Evolutionary conservation across 2,797 vertebrate genomes (phyloP).

Genomic region (Otolemur crassicaudatus): DNA sequence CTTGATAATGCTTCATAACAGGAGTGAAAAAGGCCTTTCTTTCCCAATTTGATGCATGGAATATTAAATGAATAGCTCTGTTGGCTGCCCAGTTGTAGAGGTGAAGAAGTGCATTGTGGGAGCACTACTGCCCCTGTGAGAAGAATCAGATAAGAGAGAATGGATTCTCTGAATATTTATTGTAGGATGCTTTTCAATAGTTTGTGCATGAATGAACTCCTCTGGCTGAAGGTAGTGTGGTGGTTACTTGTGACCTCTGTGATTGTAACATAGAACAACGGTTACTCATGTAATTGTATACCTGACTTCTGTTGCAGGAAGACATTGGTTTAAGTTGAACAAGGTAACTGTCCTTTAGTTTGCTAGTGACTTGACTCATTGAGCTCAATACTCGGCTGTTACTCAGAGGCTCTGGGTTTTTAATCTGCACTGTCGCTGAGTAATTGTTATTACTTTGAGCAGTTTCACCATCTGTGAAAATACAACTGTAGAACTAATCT

Average conservation of each 20-base stretch:
- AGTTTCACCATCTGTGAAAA: not conserved
- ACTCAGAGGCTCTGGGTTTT: not conserved
- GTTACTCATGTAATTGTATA: not conserved
- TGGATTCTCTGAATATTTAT: not conserved
- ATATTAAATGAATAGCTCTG: not conserved
- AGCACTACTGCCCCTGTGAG: not conserved
- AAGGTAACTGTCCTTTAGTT: not conserved
- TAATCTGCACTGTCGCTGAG: not conserved
- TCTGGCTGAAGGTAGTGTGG: not conserved
- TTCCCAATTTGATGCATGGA: not conserved
- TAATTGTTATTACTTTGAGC: not conserved
- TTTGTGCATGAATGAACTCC: not conserved
- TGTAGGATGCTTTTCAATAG: not conserved
- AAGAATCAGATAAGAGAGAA: constrained; percentile 26
- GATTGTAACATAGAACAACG: not conserved
- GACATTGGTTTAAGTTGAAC: not conserved
- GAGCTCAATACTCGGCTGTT: not conserved
- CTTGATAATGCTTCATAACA: not conserved
- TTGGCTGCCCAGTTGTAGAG: not conserved
- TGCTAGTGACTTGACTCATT: constrained; percentile 32
- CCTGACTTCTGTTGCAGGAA: constrained; percentile 24
- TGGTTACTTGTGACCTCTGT: not conserved
- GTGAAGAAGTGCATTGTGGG: not conserved
- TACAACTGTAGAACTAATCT: not conserved
- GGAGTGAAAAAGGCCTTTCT: not conserved